A percentile compares a stretch with the other conserved stretches of the same genome.
phyloP scores from a whole-genome alignment of 2,888 invertebrate species.

The Coelopa pilipes region DNA sequence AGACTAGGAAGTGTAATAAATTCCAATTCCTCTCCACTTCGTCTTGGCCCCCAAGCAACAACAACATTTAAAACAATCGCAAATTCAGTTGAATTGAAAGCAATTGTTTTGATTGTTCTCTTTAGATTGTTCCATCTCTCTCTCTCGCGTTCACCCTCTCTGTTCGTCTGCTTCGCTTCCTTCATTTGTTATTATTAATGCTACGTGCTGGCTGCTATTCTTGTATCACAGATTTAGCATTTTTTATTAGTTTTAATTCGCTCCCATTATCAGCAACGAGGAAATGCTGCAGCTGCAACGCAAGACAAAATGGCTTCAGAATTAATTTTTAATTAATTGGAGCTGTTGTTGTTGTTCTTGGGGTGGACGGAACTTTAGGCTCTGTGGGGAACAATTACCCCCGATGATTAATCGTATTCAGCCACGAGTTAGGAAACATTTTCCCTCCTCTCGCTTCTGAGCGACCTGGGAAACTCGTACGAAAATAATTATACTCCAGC shows the following conservation, averaged over 20 bases:
- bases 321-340: background rate
- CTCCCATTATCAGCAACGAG: slow-evolving; percentile 1
- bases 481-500: too few relatives aligned
- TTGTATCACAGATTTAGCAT: slow-evolving; percentile 27
- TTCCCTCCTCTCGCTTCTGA: too few relatives aligned
- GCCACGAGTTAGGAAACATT: too few relatives aligned
- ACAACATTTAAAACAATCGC: slow-evolving; percentile 20
- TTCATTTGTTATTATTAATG: too few relatives aligned
- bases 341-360: background rate
- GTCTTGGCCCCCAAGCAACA: background rate
- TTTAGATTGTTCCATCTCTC: background rate
- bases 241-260: slow-evolving; percentile 33
- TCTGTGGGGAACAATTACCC: too few relatives aligned
- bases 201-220: background rate
- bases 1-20: slow-evolving; percentile 55
- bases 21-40: slow-evolving; percentile 50
- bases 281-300: slow-evolving; percentile 1
- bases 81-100: slow-evolving; percentile 30
- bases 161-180: background rate
- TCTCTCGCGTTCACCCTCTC: background rate
- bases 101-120: slow-evolving; percentile 32
- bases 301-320: background rate
- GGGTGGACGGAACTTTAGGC: too few relatives aligned
- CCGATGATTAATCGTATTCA: too few relatives aligned
- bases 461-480: too few relatives aligned